Evolutionary conservation across 2,113 vertebrate genomes (phyloP).

Genomic region (Dolichotis patagonum): DNA sequence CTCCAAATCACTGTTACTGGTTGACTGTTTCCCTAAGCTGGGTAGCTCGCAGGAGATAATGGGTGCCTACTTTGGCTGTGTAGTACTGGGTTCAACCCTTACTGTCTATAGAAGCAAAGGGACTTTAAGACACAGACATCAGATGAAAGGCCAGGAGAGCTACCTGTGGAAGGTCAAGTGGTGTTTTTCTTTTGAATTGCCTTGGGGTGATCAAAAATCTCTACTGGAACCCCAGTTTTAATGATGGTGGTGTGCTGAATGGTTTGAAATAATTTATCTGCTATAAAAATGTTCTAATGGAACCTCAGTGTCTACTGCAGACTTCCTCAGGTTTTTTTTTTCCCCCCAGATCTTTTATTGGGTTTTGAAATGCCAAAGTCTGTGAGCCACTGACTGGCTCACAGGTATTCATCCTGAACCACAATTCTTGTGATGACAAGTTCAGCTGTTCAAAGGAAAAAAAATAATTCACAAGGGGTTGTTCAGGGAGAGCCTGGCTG

Average conservation of each 20-base stretch:
- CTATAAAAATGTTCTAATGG: not conserved
- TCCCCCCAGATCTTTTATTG: not conserved
- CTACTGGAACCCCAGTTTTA: not conserved
- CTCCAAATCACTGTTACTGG: not conserved
- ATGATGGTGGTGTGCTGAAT: not conserved
- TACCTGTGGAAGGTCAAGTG: not conserved
- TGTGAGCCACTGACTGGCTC: not conserved
- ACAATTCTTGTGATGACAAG: not conserved
- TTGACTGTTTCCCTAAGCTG: not conserved
- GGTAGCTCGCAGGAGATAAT: not conserved
- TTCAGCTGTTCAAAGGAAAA: not conserved
- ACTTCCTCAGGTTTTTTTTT: not conserved
- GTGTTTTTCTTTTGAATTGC: not conserved
- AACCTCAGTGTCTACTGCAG: not conserved
- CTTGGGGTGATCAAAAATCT: not conserved
- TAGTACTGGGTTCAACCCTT: not conserved
- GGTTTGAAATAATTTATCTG: not conserved
- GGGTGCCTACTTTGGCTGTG: not conserved
- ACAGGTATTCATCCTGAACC: not conserved
- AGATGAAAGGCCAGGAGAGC: not conserved
- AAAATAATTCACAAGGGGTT: not conserved
- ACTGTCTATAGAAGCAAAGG: not conserved
- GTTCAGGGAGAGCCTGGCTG: not conserved
- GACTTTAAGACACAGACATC: not conserved
- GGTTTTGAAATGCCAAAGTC: conserved; percentile 18